phyloP scores from a whole-genome alignment of 2,113 vertebrate species.

The Nerophis lumbriciformis region DNA sequence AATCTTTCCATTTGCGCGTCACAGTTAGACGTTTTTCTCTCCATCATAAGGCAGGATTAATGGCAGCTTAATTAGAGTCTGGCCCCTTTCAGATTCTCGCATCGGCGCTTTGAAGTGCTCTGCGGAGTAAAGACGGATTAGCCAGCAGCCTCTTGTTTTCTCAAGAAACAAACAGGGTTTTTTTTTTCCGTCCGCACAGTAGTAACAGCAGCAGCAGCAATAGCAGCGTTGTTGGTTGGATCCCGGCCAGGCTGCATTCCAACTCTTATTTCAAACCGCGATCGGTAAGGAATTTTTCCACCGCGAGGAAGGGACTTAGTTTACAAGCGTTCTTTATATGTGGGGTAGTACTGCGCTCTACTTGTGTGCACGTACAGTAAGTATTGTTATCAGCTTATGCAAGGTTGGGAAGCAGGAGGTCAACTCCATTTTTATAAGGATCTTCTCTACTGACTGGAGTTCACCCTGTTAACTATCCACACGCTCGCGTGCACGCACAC shows the following conservation, averaged over 20 bases:
- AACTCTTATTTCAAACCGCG: slow-evolving; percentile 73
- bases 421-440: slow-evolving; percentile 21
- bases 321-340: slow-evolving; percentile 56
- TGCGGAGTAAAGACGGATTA: slow-evolving; percentile 70
- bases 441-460: slow-evolving; percentile 16
- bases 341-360: slow-evolving; percentile 43
- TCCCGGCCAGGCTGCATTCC: slow-evolving; percentile 68
- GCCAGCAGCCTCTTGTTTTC: slow-evolving; percentile 60
- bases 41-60: slow-evolving; percentile 69
- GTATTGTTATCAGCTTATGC: slow-evolving; percentile 14
- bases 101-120: slow-evolving; percentile 67
- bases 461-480: slow-evolving; percentile 14
- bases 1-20: slow-evolving; percentile 70
- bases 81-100: slow-evolving; percentile 64
- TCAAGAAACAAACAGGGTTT: slow-evolving; percentile 64
- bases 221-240: slow-evolving; percentile 58
- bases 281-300: slow-evolving; percentile 74
- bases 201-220: slow-evolving; percentile 5
- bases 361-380: slow-evolving; percentile 10
- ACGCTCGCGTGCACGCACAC: background rate
- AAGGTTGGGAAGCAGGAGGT: slow-evolving; percentile 33
- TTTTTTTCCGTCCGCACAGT: slow-evolving; percentile 46
- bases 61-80: slow-evolving; percentile 70
- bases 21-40: slow-evolving; percentile 60
- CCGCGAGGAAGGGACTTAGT: slow-evolving; percentile 69